phyloP scores from a whole-genome alignment of 2,888 invertebrate species.

The Torymus texanus region DNA sequence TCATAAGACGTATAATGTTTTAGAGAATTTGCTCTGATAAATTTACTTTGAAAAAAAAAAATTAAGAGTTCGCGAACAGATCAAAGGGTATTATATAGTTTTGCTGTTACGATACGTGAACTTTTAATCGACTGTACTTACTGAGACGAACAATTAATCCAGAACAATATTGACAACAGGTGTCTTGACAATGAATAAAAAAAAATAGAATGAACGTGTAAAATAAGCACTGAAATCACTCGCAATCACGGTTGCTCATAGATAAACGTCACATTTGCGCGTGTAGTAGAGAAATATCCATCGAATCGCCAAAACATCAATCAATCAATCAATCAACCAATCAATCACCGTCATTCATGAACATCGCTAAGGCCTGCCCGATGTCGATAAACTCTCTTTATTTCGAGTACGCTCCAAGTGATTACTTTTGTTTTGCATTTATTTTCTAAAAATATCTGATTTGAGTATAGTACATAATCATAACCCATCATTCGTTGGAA shows the following conservation, averaged over 20 bases:
- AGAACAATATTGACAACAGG: no score
- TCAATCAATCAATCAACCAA: constrained; percentile 30
- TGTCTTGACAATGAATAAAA: not conserved
- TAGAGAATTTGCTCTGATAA: no score
- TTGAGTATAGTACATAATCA: not conserved
- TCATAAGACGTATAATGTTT: no score
- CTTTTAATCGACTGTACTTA: no score
- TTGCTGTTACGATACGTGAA: no score
- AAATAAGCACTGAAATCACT: constrained; percentile 42
- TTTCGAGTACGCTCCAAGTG: constrained; percentile 52
- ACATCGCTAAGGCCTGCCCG: constrained; percentile 10
- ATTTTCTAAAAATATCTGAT: not conserved
- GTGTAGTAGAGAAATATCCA: constrained; percentile 6
- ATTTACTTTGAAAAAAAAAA: no score
- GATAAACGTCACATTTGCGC: not conserved
- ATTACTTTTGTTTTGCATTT: not conserved
- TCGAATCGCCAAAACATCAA: not conserved
- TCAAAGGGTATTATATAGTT: no score
- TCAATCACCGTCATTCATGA: constrained; percentile 18
- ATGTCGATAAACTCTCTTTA: constrained; percentile 25
- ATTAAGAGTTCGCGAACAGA: no score
- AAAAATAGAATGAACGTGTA: constrained; percentile 15
- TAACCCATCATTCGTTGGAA: no score
- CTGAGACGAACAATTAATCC: no score
- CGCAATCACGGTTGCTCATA: not conserved